Evolutionary conservation across 2,888 invertebrate genomes (phyloP).

Genomic region (Oxystoma pomonae): DNA sequence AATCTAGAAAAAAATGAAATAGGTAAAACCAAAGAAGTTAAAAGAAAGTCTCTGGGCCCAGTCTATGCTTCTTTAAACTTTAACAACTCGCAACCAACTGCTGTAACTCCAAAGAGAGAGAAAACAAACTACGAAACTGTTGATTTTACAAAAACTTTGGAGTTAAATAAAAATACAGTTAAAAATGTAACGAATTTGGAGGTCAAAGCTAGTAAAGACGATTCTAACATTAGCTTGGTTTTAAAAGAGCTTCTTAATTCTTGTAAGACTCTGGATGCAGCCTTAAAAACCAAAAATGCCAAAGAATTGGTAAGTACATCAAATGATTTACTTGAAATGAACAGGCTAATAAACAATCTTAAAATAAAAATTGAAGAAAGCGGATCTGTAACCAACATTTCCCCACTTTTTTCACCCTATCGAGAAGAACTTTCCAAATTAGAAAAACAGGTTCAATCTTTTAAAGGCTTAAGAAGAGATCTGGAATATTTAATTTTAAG

Average conservation of each 20-base stretch:
- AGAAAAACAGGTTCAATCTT: conserved; percentile 17
- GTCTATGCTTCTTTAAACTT: not conserved
- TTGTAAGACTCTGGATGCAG: not conserved
- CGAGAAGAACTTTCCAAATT: conserved; percentile 8
- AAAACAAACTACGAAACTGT: not conserved
- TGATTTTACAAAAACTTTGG: not conserved
- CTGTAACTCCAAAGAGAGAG: not conserved
- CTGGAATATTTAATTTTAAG: conserved; percentile 20
- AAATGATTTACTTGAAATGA: not conserved
- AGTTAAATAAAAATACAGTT: not conserved
- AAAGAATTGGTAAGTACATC: not conserved
- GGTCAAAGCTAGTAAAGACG: not conserved
- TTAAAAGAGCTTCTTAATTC: not conserved
- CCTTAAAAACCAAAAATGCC: not conserved
- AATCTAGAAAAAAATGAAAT: not conserved
- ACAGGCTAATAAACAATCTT: not conserved
- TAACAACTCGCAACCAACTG: not conserved
- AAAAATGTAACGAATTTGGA: not conserved
- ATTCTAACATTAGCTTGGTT: not conserved
- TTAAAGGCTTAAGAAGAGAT: conserved; percentile 27
- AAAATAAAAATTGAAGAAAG: not conserved
- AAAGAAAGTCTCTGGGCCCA: not conserved
- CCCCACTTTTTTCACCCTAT: not conserved
- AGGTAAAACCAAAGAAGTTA: not conserved
- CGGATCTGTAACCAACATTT: not conserved